Base-by-base conservation (phyloP, 2,113 vertebrate genomes). In the Illadopsis cleaveri region DNA sequence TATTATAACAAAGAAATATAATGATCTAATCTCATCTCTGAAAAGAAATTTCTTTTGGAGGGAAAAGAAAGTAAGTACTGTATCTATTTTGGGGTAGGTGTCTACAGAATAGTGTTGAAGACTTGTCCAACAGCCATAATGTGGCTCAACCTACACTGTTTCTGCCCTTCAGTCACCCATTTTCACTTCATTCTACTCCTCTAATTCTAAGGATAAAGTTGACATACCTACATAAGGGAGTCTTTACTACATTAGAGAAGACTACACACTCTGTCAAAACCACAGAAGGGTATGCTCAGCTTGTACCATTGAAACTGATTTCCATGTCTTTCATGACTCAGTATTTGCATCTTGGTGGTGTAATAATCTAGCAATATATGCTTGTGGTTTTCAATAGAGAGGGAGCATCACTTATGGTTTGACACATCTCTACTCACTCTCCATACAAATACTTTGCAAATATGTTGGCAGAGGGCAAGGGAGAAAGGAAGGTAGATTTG, bases 231-330 rank as follows among this genome's bases (percentile, higher is more conserved):
- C 37, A 5, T 37, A 73, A 81, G 5, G 15, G 6, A 57, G 10
- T 4, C 11, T 83, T 79, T 71, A 62, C 30, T 54, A 33, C 5
- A 4, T 62, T 47, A 47, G 57, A 38, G 33, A 86, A 62, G 28
- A 27, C 15, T 21, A 66, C 45, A 27, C 6, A 58, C 5, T 58
- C 10, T 47, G 53, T 48, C 47, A 71, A 89, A 90, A 86, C 35
- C 44, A 51, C 44, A n/a, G 40, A 76, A 70, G 15, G 10, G 23
- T 58, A 42, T 68, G 60, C 51, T 84, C 61, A 53, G 5, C 35
- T 90, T 93, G 44, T 62, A 45, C 58, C 56, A 78, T 2, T 78
- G 75, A 87, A 93, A 92, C 51, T 44, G 28, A 83, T 96, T 93
- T 93, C 40, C 33, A 56, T 48, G 19, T 40, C 44, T 88, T 96